Percentiles rank a stretch among this genome's conserved stretches.
phyloP scores from a whole-genome alignment of 2,888 invertebrate species.

The Portevinia maculata region DNA sequence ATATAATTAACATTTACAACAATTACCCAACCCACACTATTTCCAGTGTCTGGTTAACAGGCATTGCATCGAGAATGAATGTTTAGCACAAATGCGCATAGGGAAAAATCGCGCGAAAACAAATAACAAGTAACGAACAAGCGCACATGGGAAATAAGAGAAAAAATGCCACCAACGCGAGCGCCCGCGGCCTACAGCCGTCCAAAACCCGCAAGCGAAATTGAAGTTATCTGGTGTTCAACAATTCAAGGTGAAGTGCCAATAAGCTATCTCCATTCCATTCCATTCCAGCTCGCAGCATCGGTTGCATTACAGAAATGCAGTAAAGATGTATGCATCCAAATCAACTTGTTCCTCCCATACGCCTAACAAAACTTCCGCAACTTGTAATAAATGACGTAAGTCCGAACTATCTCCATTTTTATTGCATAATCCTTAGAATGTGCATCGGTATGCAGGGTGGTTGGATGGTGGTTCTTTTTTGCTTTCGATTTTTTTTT shows the following conservation, averaged over 20 bases:
- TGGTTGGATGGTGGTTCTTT: background rate
- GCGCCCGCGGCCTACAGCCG: slow-evolving; percentile 35
- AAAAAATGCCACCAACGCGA: slow-evolving; percentile 21
- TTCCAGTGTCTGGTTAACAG: slow-evolving; percentile 10
- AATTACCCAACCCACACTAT: slow-evolving; percentile 52
- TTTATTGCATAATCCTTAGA: slow-evolving; percentile 36
- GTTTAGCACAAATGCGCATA: slow-evolving; percentile 32
- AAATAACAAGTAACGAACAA: slow-evolving; percentile 10
- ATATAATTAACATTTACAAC: slow-evolving; percentile 54
- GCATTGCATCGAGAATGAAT: slow-evolving; percentile 33
- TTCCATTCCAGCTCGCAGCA: slow-evolving; percentile 9
- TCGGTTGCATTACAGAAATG: slow-evolving; percentile 39
- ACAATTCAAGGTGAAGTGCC: slow-evolving; percentile 36
- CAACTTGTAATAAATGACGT: slow-evolving; percentile 35
- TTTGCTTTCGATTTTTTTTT: slow-evolving; percentile 2
- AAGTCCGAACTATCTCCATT: slow-evolving; percentile 35
- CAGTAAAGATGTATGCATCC: slow-evolving; percentile 25
- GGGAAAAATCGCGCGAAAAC: background rate
- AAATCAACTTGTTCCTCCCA: slow-evolving; percentile 35
- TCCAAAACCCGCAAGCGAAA: slow-evolving; percentile 18
- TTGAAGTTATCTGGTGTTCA: slow-evolving; percentile 24
- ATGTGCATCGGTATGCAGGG: background rate
- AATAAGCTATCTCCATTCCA: background rate
- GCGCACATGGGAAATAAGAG: background rate
- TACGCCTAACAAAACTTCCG: background rate